Evolutionary conservation across 2,888 invertebrate genomes (phyloP).

Genomic region (Ditylenchus weischeri): DNA sequence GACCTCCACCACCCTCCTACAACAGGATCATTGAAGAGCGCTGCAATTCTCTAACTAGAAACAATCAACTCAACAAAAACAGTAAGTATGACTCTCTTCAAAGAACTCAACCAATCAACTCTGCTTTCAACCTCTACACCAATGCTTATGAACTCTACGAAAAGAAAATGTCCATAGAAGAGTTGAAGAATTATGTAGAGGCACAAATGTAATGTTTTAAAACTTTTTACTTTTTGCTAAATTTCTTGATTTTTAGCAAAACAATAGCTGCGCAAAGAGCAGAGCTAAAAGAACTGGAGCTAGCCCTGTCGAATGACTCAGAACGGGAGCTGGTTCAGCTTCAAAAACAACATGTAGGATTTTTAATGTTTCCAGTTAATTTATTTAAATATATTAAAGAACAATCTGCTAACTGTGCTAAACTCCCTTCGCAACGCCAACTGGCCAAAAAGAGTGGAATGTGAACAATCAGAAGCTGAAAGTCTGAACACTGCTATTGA

Average conservation of each 20-base stretch:
- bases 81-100: background rate
- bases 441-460: slow-evolving; percentile 21
- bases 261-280: slow-evolving; percentile 24
- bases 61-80: background rate
- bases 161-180: background rate
- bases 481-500: slow-evolving; percentile 25
- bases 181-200: slow-evolving; percentile 20
- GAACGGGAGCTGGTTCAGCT: slow-evolving; percentile 32
- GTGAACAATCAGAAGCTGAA: slow-evolving; percentile 21
- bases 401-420: slow-evolving; percentile 30
- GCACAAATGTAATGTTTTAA: slow-evolving; percentile 13
- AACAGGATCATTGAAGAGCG: slow-evolving; percentile 27
- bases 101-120: background rate
- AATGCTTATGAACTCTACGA: too few relatives aligned
- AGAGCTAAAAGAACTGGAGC: slow-evolving; percentile 24
- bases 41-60: slow-evolving; percentile 28
- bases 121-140: background rate
- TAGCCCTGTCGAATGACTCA: slow-evolving; percentile 25
- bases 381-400: slow-evolving; percentile 18
- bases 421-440: slow-evolving; percentile 31
- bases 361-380: too few relatives aligned
- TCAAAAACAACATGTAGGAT: slow-evolving; percentile 28
- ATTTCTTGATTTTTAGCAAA: slow-evolving; percentile 15
- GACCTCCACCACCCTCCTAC: slow-evolving; percentile 10
- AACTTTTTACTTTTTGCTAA: background rate